phyloP scores from a whole-genome alignment of 1,140 invertebrate genomes.

The Drosophila sp. region DNA sequence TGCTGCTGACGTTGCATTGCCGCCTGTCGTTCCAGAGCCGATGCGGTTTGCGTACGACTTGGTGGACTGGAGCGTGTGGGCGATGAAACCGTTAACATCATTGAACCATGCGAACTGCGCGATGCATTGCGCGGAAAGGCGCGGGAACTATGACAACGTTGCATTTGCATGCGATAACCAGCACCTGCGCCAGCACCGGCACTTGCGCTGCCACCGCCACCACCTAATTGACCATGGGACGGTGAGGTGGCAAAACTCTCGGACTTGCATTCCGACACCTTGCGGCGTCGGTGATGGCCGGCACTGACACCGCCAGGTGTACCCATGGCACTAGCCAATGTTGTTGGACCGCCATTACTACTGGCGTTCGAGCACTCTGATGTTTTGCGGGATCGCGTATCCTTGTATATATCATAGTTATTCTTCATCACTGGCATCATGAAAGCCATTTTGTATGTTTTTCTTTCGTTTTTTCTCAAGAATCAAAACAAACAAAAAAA shows the following conservation, averaged over 20 bases:
- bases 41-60: slow-evolving; percentile 62
- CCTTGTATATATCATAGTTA: slow-evolving; percentile 95
- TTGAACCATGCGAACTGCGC: slow-evolving; percentile 85
- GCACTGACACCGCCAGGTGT: slow-evolving; percentile 68
- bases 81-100: slow-evolving; percentile 86
- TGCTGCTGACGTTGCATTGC: slow-evolving; percentile 84
- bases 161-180: slow-evolving; percentile 84
- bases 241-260: slow-evolving; percentile 89
- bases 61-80: slow-evolving; percentile 84
- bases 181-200: slow-evolving; percentile 87
- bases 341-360: slow-evolving; percentile 76
- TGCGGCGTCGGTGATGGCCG: slow-evolving; percentile 85
- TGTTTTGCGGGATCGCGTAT: slow-evolving; percentile 87
- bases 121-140: slow-evolving; percentile 85
- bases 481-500: slow-evolving; percentile 3
- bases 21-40: slow-evolving; percentile 82
- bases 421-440: slow-evolving; percentile 97
- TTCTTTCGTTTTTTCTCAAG: neutral
- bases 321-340: slow-evolving; percentile 70
- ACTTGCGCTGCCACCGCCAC: slow-evolving; percentile 85
- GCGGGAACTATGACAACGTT: slow-evolving; percentile 69
- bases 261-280: slow-evolving; percentile 92
- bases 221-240: slow-evolving; percentile 85
- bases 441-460: slow-evolving; percentile 89
- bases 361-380: slow-evolving; percentile 88